A percentile compares a stretch with the other conserved stretches of the same genome.
phyloP scores from a whole-genome alignment of 2,888 invertebrate genomes.

The Dolichomitus sp. region DNA sequence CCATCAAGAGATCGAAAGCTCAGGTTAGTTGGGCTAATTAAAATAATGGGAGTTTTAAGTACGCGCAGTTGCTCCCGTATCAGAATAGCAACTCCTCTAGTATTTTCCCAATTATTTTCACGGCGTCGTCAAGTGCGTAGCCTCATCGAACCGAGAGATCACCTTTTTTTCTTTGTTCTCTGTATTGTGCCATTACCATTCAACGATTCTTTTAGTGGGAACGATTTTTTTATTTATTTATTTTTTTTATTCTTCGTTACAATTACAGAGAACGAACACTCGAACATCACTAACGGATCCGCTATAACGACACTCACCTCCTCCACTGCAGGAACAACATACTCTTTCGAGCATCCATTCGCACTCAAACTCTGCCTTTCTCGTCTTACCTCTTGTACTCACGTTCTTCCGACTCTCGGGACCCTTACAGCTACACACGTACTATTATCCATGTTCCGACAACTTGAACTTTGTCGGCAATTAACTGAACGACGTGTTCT shows the following conservation, averaged over 20 bases:
- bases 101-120: constrained; percentile 49
- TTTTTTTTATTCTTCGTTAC: constrained; percentile 25
- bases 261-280: constrained; percentile 11
- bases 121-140: constrained; percentile 20
- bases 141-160: constrained; percentile 2
- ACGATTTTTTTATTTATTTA: not conserved
- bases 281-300: constrained; percentile 15
- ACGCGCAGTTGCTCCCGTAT: constrained; percentile 24
- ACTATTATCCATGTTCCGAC: constrained; percentile 45
- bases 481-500: constrained; percentile 54
- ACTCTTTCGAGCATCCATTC: constrained; percentile 27
- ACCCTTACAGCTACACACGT: constrained; percentile 9
- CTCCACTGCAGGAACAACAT: constrained; percentile 16
- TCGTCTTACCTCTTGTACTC: constrained; percentile 38
- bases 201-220: not conserved
- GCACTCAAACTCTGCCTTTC: constrained; percentile 35
- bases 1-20: constrained; percentile 20
- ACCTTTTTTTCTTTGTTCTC: not conserved
- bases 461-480: constrained; percentile 52
- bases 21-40: constrained; percentile 51
- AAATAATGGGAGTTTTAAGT: constrained; percentile 52
- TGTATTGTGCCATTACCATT: constrained; percentile 24
- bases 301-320: constrained; percentile 2
- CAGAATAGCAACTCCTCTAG: not conserved
- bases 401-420: constrained; percentile 31